Conservation (phyloP, 2,888 invertebrate genomes). For the Cynaeus angustus region DNA sequence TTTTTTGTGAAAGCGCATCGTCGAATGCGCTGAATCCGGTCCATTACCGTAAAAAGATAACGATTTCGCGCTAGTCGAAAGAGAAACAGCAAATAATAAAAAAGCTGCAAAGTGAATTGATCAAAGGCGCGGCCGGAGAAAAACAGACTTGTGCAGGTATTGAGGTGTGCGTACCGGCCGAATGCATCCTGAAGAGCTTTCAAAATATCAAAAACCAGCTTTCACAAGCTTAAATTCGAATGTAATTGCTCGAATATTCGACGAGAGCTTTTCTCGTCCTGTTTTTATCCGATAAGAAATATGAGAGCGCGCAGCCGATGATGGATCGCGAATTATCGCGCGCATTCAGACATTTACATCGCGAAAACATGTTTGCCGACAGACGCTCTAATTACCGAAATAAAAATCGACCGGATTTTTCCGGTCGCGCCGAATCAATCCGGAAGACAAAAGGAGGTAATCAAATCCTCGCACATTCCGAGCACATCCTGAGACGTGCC, state of each 20-base stretch:
- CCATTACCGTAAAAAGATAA: conserved; percentile 49
- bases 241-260: conserved; percentile 65
- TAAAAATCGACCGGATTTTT: conserved; percentile 4
- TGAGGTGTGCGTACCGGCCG: conserved; percentile 68
- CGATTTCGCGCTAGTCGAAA: conserved; percentile 47
- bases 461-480: conserved; percentile 65
- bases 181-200: conserved; percentile 67
- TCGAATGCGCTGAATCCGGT: conserved; percentile 44
- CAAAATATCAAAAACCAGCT: conserved; percentile 65
- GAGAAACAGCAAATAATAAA: conserved; percentile 51
- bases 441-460: conserved; percentile 64
- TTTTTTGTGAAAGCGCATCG: conserved; percentile 35
- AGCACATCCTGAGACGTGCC: conserved; percentile 66
- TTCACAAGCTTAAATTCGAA: conserved; percentile 65
- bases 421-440: conserved; percentile 49
- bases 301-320: conserved; percentile 46
- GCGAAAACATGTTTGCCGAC: conserved; percentile 30
- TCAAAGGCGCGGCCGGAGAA: conserved; percentile 68
- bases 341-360: conserved; percentile 36
- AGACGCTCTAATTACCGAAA: conserved; percentile 1
- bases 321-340: conserved; percentile 51
- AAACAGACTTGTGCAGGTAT: conserved; percentile 69
- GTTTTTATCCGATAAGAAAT: conserved; percentile 54
- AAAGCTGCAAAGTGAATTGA: conserved; percentile 64
- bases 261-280: conserved; percentile 50